These are phyloP conservation scores for Sepiola atlantica DNA, from an alignment of 2,888 invertebrate genomes.

Conservation along the genomic window DNA sequence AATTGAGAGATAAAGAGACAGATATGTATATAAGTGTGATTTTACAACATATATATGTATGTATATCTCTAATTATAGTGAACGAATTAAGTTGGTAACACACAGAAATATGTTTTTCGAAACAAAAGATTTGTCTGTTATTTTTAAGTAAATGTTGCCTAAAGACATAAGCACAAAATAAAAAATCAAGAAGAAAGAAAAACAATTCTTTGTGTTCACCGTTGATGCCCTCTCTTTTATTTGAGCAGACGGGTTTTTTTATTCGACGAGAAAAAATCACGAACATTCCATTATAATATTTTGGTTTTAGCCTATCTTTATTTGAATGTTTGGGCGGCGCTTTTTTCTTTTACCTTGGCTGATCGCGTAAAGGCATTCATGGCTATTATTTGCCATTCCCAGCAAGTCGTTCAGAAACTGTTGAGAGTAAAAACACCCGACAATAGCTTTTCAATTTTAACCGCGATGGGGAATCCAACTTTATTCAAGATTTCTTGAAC, in stretches of 20 bases:
- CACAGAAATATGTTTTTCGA: no score
- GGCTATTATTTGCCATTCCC: background rate
- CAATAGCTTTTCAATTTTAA: background rate
- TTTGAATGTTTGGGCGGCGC: background rate
- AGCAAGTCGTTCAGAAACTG: background rate
- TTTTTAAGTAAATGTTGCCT: no score
- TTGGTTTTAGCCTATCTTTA: background rate
- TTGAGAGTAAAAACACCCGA: background rate
- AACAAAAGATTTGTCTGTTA: no score
- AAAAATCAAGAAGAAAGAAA: background rate
- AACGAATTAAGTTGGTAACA: no score
- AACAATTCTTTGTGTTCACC: background rate
- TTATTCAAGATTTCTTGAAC: background rate
- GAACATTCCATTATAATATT: no score
- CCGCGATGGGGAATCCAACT: background rate
- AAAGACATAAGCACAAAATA: no score
- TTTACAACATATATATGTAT: no score
- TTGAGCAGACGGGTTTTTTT: background rate
- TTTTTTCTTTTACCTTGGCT: background rate
- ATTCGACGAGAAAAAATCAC: background rate
- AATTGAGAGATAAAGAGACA: no score
- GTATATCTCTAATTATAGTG: no score
- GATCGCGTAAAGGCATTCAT: background rate
- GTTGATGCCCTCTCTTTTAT: background rate
- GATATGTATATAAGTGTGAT: no score